phyloP scores from a whole-genome alignment of 2,113 vertebrate species.

The Mohoua ochrocephala region DNA sequence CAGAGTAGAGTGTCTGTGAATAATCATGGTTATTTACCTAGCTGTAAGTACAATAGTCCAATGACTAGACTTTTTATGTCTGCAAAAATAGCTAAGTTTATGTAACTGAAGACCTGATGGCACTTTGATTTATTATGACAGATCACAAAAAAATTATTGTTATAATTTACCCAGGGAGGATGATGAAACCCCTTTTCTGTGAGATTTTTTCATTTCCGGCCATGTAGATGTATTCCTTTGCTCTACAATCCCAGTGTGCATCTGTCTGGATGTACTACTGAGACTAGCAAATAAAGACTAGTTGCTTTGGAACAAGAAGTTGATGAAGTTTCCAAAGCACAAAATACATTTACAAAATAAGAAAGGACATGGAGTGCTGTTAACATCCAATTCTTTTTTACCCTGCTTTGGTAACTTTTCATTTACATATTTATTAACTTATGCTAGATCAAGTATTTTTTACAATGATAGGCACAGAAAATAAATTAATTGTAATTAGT shows the following conservation, averaged over 20 bases:
- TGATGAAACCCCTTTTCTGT: not conserved
- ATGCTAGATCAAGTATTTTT: constrained; percentile 8
- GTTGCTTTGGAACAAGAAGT: not conserved
- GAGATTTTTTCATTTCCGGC: not conserved
- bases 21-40: not conserved
- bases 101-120: not conserved
- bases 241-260: not conserved
- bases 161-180: not conserved
- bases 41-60: not conserved
- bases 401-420: not conserved
- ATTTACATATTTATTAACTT: constrained; percentile 37
- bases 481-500: constrained; percentile 6
- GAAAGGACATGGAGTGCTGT: not conserved
- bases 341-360: not conserved
- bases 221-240: not conserved
- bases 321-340: not conserved
- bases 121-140: not conserved
- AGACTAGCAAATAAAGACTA: not conserved
- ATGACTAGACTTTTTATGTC: not conserved
- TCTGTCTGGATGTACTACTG: not conserved
- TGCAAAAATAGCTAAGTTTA: not conserved
- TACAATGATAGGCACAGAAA: not conserved
- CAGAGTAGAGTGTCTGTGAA: not conserved
- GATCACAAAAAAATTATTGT: not conserved
- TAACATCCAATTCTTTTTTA: not conserved